Evolutionary conservation across 2,797 vertebrate genomes (phyloP), one percentile per base, ranked within the genome.

Genomic region (Sebastes jordani): DNA sequence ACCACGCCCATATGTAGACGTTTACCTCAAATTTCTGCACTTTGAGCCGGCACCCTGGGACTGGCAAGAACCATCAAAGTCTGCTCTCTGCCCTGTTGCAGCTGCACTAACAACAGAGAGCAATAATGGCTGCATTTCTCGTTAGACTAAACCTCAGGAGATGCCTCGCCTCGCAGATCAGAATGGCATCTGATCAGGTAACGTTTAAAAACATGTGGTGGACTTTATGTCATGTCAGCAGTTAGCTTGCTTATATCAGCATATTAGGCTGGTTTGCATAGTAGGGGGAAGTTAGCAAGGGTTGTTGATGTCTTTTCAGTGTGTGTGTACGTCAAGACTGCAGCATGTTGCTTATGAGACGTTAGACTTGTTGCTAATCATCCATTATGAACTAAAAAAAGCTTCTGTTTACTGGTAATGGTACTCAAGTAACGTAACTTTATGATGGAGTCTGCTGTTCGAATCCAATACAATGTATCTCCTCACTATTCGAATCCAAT

Each of bases 111-210:
- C 1, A 25, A 4, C 54, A 13, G 13, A 65, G n/a, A 5, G 14
- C 4, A 79, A 79, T 2, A 20, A 96, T 96, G 96, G 82, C 95
- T 4, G 79, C 89, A 11, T 22, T 94, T 65, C 81, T 96, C 4
- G 77, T 93, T 4, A 90, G 85, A 59, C 6, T 58, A 32, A 65
- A 79, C 78, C 25, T 95, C 2, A 88, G 93, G 77, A 91, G 85
- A 16, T 93, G 86, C 69, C 22, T 95, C 65, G 71, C 68, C 62
- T 85, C 88, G 30, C 95, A 95, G 81, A 92, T 94, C 6, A 93
- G 96, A 67, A 92, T 92, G 93, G 69, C 76, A 6, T 96, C 95
- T 55, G 96, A 96, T 42, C 96, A 96, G 95, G 96, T 96, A 95
- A 49, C 36, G 27, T 7, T 38, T 38, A 38, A 38, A 38, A 38